A percentile compares a stretch with the other conserved stretches of the same genome.
Conservation (phyloP, 2,888 invertebrate genomes). For the Eupithecia subfuscata region DNA sequence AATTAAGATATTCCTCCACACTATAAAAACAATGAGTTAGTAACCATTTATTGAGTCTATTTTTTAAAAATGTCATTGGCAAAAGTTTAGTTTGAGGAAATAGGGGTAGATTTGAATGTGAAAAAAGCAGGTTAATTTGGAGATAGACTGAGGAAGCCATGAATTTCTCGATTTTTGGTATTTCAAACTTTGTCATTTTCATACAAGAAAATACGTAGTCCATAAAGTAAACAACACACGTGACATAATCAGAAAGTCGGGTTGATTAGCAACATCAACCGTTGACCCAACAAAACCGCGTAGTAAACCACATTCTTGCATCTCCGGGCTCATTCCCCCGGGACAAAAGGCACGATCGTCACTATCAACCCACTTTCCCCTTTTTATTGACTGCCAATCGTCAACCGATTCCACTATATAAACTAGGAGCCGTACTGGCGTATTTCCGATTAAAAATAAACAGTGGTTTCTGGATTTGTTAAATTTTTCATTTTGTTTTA, state of each 20-base stretch:
- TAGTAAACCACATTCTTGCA: slow-evolving; percentile 43
- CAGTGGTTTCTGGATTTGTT: slow-evolving; percentile 7
- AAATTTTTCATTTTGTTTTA: neutral
- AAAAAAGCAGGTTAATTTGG: too few species aligned
- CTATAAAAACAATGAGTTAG: too few species aligned
- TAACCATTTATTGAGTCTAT: too few species aligned
- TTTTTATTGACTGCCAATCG: slow-evolving; percentile 60
- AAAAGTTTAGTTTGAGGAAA: too few species aligned
- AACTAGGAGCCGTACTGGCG: slow-evolving; percentile 42
- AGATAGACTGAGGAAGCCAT: too few species aligned
- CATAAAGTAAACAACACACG: slow-evolving; percentile 1
- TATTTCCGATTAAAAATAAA: slow-evolving; percentile 52
- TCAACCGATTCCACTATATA: slow-evolving; percentile 49
- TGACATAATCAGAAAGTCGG: slow-evolving; percentile 22
- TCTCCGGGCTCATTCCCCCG: slow-evolving; percentile 50
- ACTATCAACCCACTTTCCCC: slow-evolving; percentile 59
- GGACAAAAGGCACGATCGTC: slow-evolving; percentile 57
- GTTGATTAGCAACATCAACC: slow-evolving; percentile 29
- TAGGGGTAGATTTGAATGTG: too few species aligned
- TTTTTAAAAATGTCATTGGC: too few species aligned
- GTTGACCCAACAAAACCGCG: slow-evolving; percentile 23
- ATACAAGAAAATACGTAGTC: neutral
- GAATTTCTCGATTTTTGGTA: too few species aligned
- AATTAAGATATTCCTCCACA: too few species aligned
- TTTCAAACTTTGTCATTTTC: neutral